Percentiles rank a stretch among this genome's conserved stretches.
Conservation (phyloP, 2,888 invertebrate genomes). For the Pollenia amentaria region DNA sequence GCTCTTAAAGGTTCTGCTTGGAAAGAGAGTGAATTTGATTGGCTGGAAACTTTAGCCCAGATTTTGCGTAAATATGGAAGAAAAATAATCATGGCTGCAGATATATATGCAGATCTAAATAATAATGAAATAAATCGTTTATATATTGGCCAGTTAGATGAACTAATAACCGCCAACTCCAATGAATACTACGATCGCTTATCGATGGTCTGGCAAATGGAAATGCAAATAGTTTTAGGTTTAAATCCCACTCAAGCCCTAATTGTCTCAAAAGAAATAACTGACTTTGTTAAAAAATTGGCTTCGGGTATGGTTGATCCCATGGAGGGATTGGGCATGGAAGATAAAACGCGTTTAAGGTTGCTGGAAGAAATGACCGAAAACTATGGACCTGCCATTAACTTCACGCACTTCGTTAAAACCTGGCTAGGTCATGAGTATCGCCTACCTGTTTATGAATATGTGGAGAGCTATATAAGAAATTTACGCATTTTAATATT, state of each 20-base stretch:
- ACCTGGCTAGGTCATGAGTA: slow-evolving; percentile 81
- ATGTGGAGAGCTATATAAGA: slow-evolving; percentile 78
- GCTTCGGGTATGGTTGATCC: slow-evolving; percentile 75
- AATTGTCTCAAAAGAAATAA: slow-evolving; percentile 76
- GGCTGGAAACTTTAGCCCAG: slow-evolving; percentile 78
- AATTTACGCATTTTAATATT: slow-evolving; percentile 78
- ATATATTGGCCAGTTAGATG: slow-evolving; percentile 78
- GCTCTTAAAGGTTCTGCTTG: slow-evolving; percentile 79
- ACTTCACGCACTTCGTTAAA: slow-evolving; percentile 79
- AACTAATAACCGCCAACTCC: slow-evolving; percentile 71
- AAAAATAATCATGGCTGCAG: slow-evolving; percentile 78
- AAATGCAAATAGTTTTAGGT: slow-evolving; percentile 77
- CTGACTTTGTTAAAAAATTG: slow-evolving; percentile 76
- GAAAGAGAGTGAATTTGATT: slow-evolving; percentile 79
- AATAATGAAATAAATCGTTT: slow-evolving; percentile 79
- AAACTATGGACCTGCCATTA: slow-evolving; percentile 77
- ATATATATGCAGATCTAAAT: slow-evolving; percentile 77
- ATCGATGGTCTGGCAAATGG: slow-evolving; percentile 57
- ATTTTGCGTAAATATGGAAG: slow-evolving; percentile 80
- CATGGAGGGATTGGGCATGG: slow-evolving; percentile 74
- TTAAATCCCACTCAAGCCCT: slow-evolving; percentile 74
- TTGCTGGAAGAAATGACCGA: slow-evolving; percentile 77
- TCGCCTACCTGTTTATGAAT: slow-evolving; percentile 79
- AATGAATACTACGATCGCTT: slow-evolving; percentile 60
- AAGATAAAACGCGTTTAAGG: slow-evolving; percentile 76